These are phyloP conservation scores for Phrynocephalus guinanensis DNA, from an alignment of 2,797 vertebrate species.

Conservation along the genomic window DNA sequence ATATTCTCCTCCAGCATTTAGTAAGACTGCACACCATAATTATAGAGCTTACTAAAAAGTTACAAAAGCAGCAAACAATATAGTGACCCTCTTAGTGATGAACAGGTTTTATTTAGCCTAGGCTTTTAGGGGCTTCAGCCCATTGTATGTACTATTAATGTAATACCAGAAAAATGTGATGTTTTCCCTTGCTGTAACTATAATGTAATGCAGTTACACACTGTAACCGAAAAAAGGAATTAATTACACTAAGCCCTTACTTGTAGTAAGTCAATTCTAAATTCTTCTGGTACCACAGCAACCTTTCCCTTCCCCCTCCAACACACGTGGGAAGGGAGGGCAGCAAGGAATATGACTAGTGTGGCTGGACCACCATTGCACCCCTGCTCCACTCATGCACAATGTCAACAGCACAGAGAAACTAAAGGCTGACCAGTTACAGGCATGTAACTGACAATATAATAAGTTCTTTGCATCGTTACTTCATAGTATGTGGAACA, in stretches of 20 bases:
- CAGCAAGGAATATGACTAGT: not conserved
- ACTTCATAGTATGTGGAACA: conserved; percentile 23
- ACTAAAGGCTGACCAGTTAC: not conserved
- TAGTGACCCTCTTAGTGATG: too few species aligned
- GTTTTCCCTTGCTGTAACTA: not conserved
- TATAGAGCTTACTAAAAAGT: too few species aligned
- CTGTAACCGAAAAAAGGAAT: not conserved
- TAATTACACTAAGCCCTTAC: not conserved
- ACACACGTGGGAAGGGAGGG: too few species aligned
- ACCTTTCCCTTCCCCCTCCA: too few species aligned
- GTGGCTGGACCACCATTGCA: not conserved
- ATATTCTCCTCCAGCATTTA: too few species aligned
- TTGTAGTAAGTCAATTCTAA: not conserved
- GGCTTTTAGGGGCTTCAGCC: too few species aligned
- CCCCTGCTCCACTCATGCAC: not conserved
- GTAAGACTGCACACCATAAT: too few species aligned
- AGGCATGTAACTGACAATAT: conserved; percentile 37
- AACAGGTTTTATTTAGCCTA: too few species aligned
- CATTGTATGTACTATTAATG: too few species aligned
- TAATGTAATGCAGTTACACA: not conserved
- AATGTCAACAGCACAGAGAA: not conserved
- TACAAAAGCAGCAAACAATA: too few species aligned
- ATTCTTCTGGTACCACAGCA: not conserved
- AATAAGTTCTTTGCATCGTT: conserved; percentile 41
- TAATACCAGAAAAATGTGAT: not conserved